Base-by-base conservation (phyloP, 1,140 invertebrate species). In the Brachionus rotundiformis region DNA sequence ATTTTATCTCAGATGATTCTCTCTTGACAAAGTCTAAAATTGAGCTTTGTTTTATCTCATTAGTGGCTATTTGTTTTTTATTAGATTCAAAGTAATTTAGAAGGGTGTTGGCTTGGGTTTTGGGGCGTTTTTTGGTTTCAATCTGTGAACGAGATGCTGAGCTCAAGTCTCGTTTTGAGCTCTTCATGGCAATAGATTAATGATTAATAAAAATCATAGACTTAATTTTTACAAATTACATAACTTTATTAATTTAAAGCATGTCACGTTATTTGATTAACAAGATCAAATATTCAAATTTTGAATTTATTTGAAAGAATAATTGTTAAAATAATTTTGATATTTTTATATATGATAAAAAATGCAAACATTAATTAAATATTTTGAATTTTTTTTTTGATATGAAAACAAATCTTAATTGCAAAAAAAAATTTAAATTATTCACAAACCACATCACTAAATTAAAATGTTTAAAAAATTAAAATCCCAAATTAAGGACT, bases 381-480 rank as follows among this genome's bases (percentile, higher is more conserved):
- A 54, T 54, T 54, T 54, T 54, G 19, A 54, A 39, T 39, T 39
- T 39, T 39, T 39, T 39, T 6, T n/a, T n/a, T 54, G 47, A 54
- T 8, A 54, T 54, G 47, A 54, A 54, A 16, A 54, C 19, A 54
- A 54, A 68, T 33, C 63, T 68, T 36, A 68, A 68, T n/a, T 68
- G 63, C 63, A 68, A 68, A 36, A 39, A 7, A 16, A 68, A 68
- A 68, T 11, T 68, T 36, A 39, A 68, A 33, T 63, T 63, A 63
- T 29, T 33, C 29, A 31, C 11, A 29, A 36, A 68, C 27, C 63
- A 33, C 63, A 68, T 68, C 63, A 68, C 19, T 36, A 33, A 19
- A 36, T 33, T 68, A 68, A 33, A 31, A 73, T 73, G 68, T 73
- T 73, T 73, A 73, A 73, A 73, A 73, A 73, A 44, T 27, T 73